Evolutionary conservation across 1,140 invertebrate genomes (phyloP).

Genomic region (Lepidurus apus): DNA sequence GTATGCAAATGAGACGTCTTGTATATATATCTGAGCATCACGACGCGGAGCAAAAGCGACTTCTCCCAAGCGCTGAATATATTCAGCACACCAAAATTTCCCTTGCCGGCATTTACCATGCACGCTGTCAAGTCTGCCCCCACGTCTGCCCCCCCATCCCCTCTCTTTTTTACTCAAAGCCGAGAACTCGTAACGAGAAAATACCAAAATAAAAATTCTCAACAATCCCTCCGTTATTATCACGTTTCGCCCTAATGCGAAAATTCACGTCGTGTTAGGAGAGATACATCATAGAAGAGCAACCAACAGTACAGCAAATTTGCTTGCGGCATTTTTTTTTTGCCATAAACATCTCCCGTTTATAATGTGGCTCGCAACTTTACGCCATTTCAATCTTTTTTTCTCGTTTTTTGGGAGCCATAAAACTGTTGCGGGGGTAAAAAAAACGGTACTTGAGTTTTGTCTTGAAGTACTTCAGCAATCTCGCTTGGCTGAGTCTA

Average conservation of each 20-base stretch:
- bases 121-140: neutral
- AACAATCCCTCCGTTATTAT: too few species aligned
- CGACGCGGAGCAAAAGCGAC: neutral
- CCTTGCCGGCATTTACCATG: slow-evolving; percentile 4
- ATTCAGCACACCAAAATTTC: slow-evolving; percentile 1
- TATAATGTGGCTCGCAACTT: too few species aligned
- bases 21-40: slow-evolving; percentile 15
- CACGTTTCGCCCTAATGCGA: too few species aligned
- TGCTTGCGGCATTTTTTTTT: too few species aligned
- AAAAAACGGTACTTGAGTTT: neutral
- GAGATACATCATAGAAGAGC: too few species aligned
- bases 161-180: neutral
- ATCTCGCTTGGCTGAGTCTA: slow-evolving; percentile 2
- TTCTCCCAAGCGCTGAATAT: neutral
- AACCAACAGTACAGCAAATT: too few species aligned
- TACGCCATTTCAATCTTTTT: too few species aligned
- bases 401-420: neutral
- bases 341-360: too few species aligned
- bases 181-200: neutral
- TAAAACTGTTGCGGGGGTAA: neutral
- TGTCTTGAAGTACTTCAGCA: neutral
- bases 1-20: slow-evolving; percentile 1
- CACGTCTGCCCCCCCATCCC: neutral
- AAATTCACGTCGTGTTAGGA: too few species aligned
- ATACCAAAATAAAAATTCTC: neutral